Conservation (phyloP, 2,888 invertebrate species). For the Harpalus rubripes region DNA sequence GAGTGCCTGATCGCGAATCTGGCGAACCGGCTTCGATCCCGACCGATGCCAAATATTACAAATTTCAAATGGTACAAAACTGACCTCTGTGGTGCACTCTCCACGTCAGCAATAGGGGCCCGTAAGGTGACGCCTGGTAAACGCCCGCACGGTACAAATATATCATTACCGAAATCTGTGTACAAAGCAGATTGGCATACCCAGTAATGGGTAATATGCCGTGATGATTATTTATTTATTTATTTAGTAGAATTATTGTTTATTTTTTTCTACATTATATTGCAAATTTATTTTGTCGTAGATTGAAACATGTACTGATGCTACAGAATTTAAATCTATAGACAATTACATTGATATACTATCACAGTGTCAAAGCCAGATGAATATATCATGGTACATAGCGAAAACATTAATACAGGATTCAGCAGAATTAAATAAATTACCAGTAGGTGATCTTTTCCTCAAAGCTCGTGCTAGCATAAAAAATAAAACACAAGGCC, state of each 20-base stretch:
- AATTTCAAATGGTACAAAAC: too few relatives aligned
- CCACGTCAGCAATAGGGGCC: too few relatives aligned
- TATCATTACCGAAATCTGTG: too few relatives aligned
- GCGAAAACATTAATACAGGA: conserved; percentile 9
- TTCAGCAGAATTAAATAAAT: not conserved
- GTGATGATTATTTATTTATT: too few relatives aligned
- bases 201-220: too few relatives aligned
- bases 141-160: too few relatives aligned
- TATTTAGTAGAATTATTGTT: not conserved
- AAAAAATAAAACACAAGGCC: not conserved
- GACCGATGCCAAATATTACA: too few relatives aligned
- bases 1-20: too few relatives aligned
- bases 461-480: not conserved
- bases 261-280: not conserved
- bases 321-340: not conserved
- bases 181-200: too few relatives aligned
- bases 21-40: too few relatives aligned
- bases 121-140: too few relatives aligned
- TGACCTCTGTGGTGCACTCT: too few relatives aligned
- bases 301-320: not conserved
- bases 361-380: not conserved
- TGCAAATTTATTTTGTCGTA: not conserved
- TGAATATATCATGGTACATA: not conserved
- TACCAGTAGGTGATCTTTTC: not conserved
- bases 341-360: not conserved